These are phyloP conservation scores for Gephyroberyx darwinii DNA, from an alignment of 2,797 vertebrate species.

Conservation along the genomic window DNA sequence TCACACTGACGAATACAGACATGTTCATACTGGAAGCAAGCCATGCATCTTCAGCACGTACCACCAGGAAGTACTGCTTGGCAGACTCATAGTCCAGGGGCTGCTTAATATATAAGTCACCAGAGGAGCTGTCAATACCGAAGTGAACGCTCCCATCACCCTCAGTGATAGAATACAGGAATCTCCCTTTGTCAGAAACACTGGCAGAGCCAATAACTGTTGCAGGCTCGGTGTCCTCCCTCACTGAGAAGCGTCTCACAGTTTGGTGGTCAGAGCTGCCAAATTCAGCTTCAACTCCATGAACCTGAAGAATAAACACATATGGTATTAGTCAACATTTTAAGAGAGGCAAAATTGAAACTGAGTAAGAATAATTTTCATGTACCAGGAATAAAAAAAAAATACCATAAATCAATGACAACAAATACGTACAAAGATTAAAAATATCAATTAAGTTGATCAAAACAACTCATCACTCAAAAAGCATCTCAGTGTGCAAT, in stretches of 20 bases:
- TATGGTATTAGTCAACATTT: background rate
- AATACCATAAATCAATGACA: constrained; percentile 3
- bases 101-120: constrained; percentile 88
- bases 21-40: constrained; percentile 71
- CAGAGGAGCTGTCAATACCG: constrained; percentile 82
- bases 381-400: background rate
- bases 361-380: background rate
- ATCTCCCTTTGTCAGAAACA: constrained; percentile 59
- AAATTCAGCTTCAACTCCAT: constrained; percentile 69
- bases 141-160: constrained; percentile 84
- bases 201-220: constrained; percentile 82
- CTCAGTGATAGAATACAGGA: constrained; percentile 81
- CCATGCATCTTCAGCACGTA: constrained; percentile 75
- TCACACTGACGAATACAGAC: constrained; percentile 83
- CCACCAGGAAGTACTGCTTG: constrained; percentile 83
- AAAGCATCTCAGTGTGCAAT: background rate
- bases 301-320: constrained; percentile 79
- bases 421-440: background rate
- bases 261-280: constrained; percentile 59
- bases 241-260: constrained; percentile 83
- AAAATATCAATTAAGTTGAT: background rate
- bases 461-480: background rate
- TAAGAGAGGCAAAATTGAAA: constrained; percentile 1
- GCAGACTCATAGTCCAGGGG: constrained; percentile 89
- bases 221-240: constrained; percentile 84